Evolutionary conservation across 23 tunicate species (phyloP), one percentile per base, ranked within the genome.

Genomic region (Trididemnum clinides): DNA sequence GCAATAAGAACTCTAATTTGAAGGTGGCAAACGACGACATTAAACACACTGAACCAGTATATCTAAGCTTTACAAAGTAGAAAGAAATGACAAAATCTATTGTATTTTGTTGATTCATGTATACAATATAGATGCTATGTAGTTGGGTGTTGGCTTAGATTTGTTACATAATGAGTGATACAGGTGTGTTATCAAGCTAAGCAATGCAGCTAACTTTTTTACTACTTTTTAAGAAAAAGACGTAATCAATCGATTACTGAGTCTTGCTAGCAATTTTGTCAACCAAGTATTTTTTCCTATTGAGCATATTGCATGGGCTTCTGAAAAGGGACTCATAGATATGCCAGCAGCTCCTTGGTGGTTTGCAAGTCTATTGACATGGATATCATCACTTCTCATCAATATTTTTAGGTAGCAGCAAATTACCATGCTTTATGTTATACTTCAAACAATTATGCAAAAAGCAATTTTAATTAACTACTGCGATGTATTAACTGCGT

Each of bases 221-320:
- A n/a, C n/a, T 59, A 28, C 25, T 12, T 31, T 51, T 51, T 51
- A 87, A 86, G 91, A 87, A 35, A 80, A 44, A 51, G 91, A 81
- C 70, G 19, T 44, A 1, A 39, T 80, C 12, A 81, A 71, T 1
- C 64, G 92, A 35, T 30, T 75, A 30, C 28, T 88, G 27, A 51
- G 54, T 54, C 0, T 88, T 1, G 20, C 75, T 22, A 75, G 84
- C 78, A 88, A 88, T 63, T 5, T 83, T 63, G 78, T 88, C 20
- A 82, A 82, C 28, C 92, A 88, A 38, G 33, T 79, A 15, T 88
- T 88, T 72, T 88, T 65, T 64, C 87, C 87, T 1, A 75, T 88
- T 82, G 92, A 88, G 44, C 92, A 88, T 64, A 74, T 88, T 30
- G 92, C 88, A 2, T 88, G 92, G 92, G 92, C 92, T 12, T 83